These are phyloP conservation scores for Thymallus thymallus DNA, from an alignment of 2,113 vertebrate genomes.

Conservation along the genomic window DNA sequence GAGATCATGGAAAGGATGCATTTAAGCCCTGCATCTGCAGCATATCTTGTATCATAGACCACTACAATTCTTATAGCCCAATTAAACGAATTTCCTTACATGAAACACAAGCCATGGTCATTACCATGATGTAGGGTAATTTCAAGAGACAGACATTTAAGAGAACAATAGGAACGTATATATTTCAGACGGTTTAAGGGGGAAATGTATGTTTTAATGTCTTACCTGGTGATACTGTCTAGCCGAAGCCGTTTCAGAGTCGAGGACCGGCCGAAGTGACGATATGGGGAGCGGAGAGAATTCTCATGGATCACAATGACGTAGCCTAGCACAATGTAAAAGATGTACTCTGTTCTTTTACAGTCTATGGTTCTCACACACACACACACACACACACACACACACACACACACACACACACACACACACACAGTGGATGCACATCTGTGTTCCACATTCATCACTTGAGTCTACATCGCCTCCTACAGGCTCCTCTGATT, in stretches of 20 bases:
- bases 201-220: background rate
- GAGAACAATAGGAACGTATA: background rate
- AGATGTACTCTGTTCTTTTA: constrained; percentile 34
- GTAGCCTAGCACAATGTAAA: constrained; percentile 48
- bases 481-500: no score
- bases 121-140: no score
- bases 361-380: no score
- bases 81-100: background rate
- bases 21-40: background rate
- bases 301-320: constrained; percentile 61
- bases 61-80: background rate
- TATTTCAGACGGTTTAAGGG: background rate
- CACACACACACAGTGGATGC: background rate
- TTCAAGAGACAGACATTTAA: background rate
- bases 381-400: no score
- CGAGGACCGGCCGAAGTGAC: constrained; percentile 28
- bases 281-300: constrained; percentile 50
- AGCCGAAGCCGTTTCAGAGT: constrained; percentile 35
- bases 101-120: no score
- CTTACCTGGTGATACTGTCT: constrained; percentile 63
- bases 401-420: constrained; percentile 11
- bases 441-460: constrained; percentile 18
- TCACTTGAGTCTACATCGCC: background rate
- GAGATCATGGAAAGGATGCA: no score
- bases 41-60: background rate